Percentiles rank a stretch among this genome's conserved stretches.
Conservation (phyloP, 2,113 vertebrate genomes). For the Tylochromis polylepis region DNA sequence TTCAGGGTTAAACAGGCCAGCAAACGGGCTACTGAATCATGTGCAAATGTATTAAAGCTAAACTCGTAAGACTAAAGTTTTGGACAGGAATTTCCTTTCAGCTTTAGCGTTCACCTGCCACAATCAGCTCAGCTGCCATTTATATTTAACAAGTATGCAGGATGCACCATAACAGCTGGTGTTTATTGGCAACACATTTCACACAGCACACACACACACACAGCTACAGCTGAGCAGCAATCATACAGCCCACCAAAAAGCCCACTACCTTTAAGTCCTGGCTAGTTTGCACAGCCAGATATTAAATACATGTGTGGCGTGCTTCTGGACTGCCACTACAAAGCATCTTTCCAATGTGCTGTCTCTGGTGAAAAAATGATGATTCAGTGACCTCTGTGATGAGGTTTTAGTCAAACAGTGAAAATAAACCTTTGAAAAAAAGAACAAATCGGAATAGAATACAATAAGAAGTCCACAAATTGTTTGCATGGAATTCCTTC, state of each 20-base stretch:
- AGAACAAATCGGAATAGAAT: background rate
- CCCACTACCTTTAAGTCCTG: background rate
- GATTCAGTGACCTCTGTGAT: background rate
- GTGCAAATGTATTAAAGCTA: background rate
- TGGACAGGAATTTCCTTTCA: background rate
- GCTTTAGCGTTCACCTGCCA: background rate
- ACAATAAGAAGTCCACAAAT: background rate
- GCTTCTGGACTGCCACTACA: background rate
- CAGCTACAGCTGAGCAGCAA: fast-evolving
- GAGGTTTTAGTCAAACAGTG: background rate
- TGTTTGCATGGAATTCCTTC: slow-evolving; percentile 14
- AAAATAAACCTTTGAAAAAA: background rate
- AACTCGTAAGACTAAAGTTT: background rate
- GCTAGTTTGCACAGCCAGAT: background rate
- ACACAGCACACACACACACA: background rate
- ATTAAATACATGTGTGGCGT: background rate
- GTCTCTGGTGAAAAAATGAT: background rate
- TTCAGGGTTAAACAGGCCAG: background rate
- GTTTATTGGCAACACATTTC: background rate
- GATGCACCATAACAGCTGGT: background rate
- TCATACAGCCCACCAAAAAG: background rate
- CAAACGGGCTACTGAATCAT: background rate
- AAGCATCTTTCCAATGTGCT: background rate
- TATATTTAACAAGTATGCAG: background rate
- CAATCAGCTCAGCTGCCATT: fast-evolving